phyloP scores from a whole-genome alignment of 2,888 invertebrate genomes.

The Monoplex corrugatus region DNA sequence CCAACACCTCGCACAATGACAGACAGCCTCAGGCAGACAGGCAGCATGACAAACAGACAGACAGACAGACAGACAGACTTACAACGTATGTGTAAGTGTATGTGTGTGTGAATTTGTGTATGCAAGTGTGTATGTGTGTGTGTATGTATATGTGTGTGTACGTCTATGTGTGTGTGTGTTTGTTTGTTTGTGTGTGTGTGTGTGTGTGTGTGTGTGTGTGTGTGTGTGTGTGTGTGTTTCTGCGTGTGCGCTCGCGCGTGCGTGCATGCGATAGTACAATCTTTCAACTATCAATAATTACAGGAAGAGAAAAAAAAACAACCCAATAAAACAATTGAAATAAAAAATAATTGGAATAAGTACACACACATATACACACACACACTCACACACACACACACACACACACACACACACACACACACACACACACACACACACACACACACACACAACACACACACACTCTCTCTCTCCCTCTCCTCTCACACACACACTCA shows the following conservation, averaged over 20 bases:
- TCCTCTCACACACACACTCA: not conserved
- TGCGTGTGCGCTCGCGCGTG: not conserved
- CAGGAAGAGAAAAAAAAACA: not conserved
- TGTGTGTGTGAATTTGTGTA: not conserved
- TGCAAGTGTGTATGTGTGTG: constrained; percentile 6
- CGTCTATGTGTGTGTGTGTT: not conserved
- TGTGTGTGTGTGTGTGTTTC: constrained; percentile 1
- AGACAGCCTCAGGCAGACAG: not conserved
- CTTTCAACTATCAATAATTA: no score
- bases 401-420: not conserved
- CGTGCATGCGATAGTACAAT: not conserved
- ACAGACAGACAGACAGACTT: not conserved
- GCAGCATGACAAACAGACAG: not conserved
- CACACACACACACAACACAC: constrained; percentile 5
- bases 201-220: not conserved
- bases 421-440: not conserved
- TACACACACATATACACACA: not conserved
- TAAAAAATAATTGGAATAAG: not conserved
- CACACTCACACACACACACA: constrained; percentile 26
- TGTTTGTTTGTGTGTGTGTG: not conserved
- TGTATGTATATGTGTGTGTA: not conserved
- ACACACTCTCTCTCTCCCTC: no score
- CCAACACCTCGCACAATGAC: not conserved
- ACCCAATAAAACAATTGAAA: not conserved
- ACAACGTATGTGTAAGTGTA: not conserved